Conservation (phyloP, 2,113 vertebrate species). For the Electrona antarctica region DNA sequence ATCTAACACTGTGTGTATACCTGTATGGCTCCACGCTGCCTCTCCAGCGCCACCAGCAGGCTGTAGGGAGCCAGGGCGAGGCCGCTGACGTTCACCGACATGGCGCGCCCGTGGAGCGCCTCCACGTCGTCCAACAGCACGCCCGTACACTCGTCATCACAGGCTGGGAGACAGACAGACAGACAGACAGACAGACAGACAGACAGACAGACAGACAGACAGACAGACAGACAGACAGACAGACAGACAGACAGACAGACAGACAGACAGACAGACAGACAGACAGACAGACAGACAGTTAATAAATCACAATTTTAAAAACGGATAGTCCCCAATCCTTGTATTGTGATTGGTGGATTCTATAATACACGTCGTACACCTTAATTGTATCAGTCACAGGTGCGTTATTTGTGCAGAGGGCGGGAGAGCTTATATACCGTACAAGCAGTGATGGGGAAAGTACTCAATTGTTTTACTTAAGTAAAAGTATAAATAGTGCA, state of each 20-base stretch:
- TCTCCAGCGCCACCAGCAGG: constrained; percentile 82
- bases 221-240: background rate
- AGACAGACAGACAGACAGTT: background rate
- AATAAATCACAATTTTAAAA: too few relatives aligned
- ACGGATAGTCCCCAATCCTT: too few relatives aligned
- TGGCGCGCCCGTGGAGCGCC: constrained; percentile 50
- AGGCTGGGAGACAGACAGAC: constrained; percentile 74
- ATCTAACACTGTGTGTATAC: constrained; percentile 65
- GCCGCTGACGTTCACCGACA: constrained; percentile 81
- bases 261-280: background rate
- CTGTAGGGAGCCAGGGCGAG: constrained; percentile 72
- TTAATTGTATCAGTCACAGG: too few relatives aligned
- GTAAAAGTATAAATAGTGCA: too few relatives aligned
- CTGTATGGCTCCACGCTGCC: constrained; percentile 78
- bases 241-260: background rate
- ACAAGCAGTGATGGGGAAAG: too few relatives aligned
- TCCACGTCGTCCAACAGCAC: constrained; percentile 84
- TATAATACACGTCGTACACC: too few relatives aligned
- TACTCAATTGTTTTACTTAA: too few relatives aligned
- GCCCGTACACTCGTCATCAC: constrained; percentile 86
- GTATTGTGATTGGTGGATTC: too few relatives aligned
- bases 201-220: background rate
- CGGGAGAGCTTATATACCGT: background rate
- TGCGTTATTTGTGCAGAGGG: background rate
- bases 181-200: background rate